These are phyloP conservation scores for Stratiolaelaps scimitus DNA, from an alignment of 1,140 invertebrate genomes.

Conservation along the genomic window DNA sequence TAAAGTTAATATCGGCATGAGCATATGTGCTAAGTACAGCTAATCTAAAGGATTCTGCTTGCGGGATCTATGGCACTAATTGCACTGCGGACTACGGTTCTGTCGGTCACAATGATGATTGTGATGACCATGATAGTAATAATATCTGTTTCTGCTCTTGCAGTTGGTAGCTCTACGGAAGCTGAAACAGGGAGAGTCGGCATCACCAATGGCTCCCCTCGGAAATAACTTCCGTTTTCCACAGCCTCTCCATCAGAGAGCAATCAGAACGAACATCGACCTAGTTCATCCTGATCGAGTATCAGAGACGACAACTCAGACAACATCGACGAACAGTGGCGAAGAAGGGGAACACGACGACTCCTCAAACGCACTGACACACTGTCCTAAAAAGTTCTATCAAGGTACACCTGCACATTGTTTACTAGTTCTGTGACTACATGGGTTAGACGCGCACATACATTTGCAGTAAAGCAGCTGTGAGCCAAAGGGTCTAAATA, in stretches of 20 bases:
- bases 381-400: conserved; percentile 13
- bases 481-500: too few relatives aligned
- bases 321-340: conserved; percentile 49
- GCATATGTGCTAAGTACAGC: too few relatives aligned
- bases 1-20: neutral
- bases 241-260: conserved; percentile 74
- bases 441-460: too few relatives aligned
- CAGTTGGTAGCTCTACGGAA: conserved; percentile 70
- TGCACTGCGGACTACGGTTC: too few relatives aligned
- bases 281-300: conserved; percentile 58
- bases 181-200: conserved; percentile 69
- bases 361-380: too few relatives aligned
- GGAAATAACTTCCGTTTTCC: conserved; percentile 85
- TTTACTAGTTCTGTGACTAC: neutral
- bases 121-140: too few relatives aligned
- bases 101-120: too few relatives aligned
- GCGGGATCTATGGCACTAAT: too few relatives aligned
- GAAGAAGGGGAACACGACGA: neutral
- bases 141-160: conserved; percentile 43
- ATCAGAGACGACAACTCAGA: conserved; percentile 43
- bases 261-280: conserved; percentile 90
- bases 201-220: conserved; percentile 69
- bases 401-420: neutral
- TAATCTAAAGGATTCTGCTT: too few relatives aligned
- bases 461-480: too few relatives aligned